Conservation (phyloP, 92 coral and sea anemone species). For the Blastomussa wellsi region DNA sequence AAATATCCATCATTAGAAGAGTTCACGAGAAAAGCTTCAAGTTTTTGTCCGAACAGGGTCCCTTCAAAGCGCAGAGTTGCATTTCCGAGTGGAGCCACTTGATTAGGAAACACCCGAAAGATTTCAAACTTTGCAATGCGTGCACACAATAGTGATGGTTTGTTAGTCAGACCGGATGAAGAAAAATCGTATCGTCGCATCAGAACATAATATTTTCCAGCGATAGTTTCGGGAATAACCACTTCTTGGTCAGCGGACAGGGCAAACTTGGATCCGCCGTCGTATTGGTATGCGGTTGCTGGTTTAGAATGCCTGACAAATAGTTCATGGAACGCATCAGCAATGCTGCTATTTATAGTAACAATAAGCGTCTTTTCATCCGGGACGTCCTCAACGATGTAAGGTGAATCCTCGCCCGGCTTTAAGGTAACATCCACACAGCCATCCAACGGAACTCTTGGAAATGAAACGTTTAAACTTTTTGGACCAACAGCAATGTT, state of each 20-base stretch:
- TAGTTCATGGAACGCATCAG: conserved; percentile 58
- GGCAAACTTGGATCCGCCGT: conserved; percentile 57
- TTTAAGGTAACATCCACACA: conserved; percentile 43
- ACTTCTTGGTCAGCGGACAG: conserved; percentile 73
- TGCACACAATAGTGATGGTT: conserved; percentile 56
- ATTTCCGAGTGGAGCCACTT: conserved; percentile 68
- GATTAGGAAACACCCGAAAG: conserved; percentile 54
- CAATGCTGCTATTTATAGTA: conserved; percentile 36
- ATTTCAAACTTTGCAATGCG: conserved; percentile 78
- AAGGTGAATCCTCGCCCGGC: conserved; percentile 44
- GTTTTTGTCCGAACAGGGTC: conserved; percentile 63
- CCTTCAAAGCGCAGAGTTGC: conserved; percentile 76
- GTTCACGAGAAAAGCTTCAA: conserved; percentile 55
- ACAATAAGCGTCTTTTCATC: conserved; percentile 64
- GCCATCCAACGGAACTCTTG: conserved; percentile 57
- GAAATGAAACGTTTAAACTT: conserved; percentile 60
- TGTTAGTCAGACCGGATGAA: conserved; percentile 1
- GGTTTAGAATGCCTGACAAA: conserved; percentile 65
- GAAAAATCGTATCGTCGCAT: conserved; percentile 51
- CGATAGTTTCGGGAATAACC: conserved; percentile 53
- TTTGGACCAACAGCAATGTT: conserved; percentile 68
- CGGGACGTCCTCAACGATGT: conserved; percentile 56
- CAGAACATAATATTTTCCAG: conserved; percentile 61
- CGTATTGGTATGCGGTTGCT: conserved; percentile 68
- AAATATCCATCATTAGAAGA: conserved; percentile 22